Evolutionary conservation across 2,888 invertebrate species (phyloP), one percentile per base, ranked within the genome.

Genomic region (Muscina levida): DNA sequence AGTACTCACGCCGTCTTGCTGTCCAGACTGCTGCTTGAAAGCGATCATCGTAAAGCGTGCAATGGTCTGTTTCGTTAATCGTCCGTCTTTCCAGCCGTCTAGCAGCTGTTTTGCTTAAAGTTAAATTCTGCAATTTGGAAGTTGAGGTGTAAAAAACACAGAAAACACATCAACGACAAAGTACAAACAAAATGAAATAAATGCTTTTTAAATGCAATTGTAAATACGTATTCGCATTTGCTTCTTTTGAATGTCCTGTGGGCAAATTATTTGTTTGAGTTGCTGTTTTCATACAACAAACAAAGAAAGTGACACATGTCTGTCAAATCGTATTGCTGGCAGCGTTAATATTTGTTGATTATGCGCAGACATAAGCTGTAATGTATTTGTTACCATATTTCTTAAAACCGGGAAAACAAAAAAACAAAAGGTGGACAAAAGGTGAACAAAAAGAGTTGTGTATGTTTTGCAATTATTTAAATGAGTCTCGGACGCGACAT

Each of bases 271-370:
- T 19, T 42, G 62, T 62, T 62, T 42, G 42, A 62, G 42, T 62
- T 13, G 57, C 44, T 71, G 56, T 65, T n/a, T 59, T 71, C 57
- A 42, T 39, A 62, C n/a, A n/a, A n/a, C n/a, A n/a, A n/a, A n/a
- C n/a, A n/a, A n/a, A 62, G 67, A 62, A 77, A 73, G 59, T 81
- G 80, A 77, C 80, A 77, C 19, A 51, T 77, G 80, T 74, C 80
- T 77, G 77, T 77, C 80, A 81, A 66, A 62, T 74, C 59, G 67
- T 81, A n/a, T n/a, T n/a, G n/a, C n/a, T n/a, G 66, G 77, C n/a
- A 42, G 42, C n/a, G n/a, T n/a, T n/a, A n/a, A n/a, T n/a, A n/a
- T n/a, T n/a, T n/a, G n/a, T n/a, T n/a, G n/a, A n/a, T n/a, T n/a
- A n/a, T n/a, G n/a, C n/a, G n/a, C n/a, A n/a, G n/a, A n/a, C n/a